Base-by-base conservation (phyloP, 2,113 vertebrate species). In the Pedionomus torquatus region DNA sequence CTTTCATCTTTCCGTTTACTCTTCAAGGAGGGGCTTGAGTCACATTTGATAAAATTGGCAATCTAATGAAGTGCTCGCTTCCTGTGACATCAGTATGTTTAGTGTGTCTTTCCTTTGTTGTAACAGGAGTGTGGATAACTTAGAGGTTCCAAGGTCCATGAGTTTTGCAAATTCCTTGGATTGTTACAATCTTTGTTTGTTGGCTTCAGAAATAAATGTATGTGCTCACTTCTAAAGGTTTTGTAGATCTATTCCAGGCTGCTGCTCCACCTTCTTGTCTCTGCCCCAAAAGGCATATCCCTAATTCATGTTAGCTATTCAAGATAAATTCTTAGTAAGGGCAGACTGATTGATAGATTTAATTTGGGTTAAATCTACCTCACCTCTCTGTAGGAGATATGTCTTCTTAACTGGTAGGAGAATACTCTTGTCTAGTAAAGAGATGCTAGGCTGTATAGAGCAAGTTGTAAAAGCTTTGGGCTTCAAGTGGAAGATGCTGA, bases 81-180 rank as follows among this genome's bases (percentile, higher is more conserved):
- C 95, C 96, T 94, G 60, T 95, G 95, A 91, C 94, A 96, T 95
- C 76, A 84, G 61, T 37, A 5, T n/a, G 65, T 87, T 86, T 83
- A 78, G 33, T 24, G 39, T 85, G 84, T 30, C 93, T 92, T 97
- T 90, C 95, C 86, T 93, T 83, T 92, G 85, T 83, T 92, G 1
- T 17, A 63, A 31, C 7, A 54, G 52, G 10, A 84, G 13, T 1
- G 5, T 58, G 80, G 65, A 26, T 81, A 83, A 68, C 39, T 58
- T 55, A 26, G 23, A 66, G 49, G 37, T 74, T 68, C 70, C 70
- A 9, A 78, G 54, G 48, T 54, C 48, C 13, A 2, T 33, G 46
- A 35, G 39, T 77, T 77, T 83, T 94, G 55, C 35, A 57, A 21
- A 55, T 78, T 74, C 39, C 26, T 39, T 64, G 30, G 4, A 30